Evolutionary conservation across 2,888 invertebrate genomes (phyloP), one percentile per base, ranked within the genome.

Genomic region (Eupithecia exiguata): DNA sequence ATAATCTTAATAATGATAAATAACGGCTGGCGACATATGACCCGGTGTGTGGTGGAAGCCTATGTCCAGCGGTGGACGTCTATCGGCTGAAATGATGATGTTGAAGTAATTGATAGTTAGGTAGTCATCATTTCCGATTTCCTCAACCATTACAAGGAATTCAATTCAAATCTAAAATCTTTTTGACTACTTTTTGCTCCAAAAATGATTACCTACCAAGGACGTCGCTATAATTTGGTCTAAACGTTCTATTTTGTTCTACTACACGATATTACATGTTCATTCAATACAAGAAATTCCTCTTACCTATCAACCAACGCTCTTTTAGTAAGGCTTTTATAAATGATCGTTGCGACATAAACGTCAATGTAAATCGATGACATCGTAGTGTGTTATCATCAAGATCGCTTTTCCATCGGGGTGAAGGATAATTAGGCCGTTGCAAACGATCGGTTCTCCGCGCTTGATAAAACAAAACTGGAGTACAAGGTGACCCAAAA

Each of bases 391-490:
- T 63, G 36, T 67, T 68, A 76, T 65, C 12, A 38, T 66, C 71
- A 49, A 61, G 75, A 43, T 62, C 16, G 65, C 46, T 65, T 68
- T 40, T 72, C 63, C 68, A 71, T 71, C 58, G 53, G 49, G 38
- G 71, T 74, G 58, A 68, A 74, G 74, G 73, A 74, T 71, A 77
- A 80, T 78, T 80, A 77, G 77, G 76, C 53, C 74, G 63, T 58
- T n/a, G 12, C 62, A 77, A 67, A 74, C 70, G 25, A 70, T 68
- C 68, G 69, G 49, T 77, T 74, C 61, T 67, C 61, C 25, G 46
- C 71, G 68, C 62, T 72, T 63, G 18, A 68, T 68, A 72, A 72
- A 72, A 72, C 68, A 72, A 68, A 72, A 72, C 46, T 46, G 35
- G 38, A 38, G 16, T 66, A 66, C 66, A 66, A 40, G 66, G 66